Conservation (phyloP, 2,888 invertebrate genomes). For the Apeira syringaria region DNA sequence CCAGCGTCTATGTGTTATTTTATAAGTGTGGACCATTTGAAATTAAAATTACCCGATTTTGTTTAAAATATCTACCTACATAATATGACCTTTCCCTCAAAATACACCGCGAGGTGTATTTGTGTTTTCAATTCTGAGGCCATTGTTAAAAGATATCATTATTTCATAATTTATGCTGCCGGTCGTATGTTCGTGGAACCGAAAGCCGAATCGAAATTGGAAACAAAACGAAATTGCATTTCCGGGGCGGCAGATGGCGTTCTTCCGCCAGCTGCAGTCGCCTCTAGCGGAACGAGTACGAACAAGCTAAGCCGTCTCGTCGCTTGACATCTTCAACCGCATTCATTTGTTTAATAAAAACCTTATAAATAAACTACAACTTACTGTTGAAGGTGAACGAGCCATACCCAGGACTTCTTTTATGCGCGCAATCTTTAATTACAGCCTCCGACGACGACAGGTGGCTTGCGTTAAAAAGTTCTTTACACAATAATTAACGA, state of each 20-base stretch:
- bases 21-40: too few relatives aligned
- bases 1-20: too few relatives aligned
- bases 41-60: too few relatives aligned
- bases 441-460: conserved; percentile 74
- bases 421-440: conserved; percentile 69
- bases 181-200: conserved; percentile 45
- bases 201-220: conserved; percentile 53
- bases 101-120: too few relatives aligned
- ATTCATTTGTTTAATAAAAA: conserved; percentile 29
- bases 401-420: conserved; percentile 52
- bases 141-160: too few relatives aligned
- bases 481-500: conserved; percentile 76
- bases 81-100: too few relatives aligned
- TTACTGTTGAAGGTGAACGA: conserved; percentile 64
- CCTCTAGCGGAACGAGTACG: conserved; percentile 24
- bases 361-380: conserved; percentile 40
- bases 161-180: conserved; percentile 3
- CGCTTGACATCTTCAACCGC: conserved; percentile 22
- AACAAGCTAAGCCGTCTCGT: conserved; percentile 3
- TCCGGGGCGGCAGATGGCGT: conserved; percentile 81
- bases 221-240: conserved; percentile 74
- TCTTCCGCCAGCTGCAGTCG: conserved; percentile 78
- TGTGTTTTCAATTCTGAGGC: too few relatives aligned
- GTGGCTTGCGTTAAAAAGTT: conserved; percentile 74
- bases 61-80: too few relatives aligned